Evolutionary conservation across 2,113 vertebrate genomes (phyloP).

Genomic region (Aramus guarauna): DNA sequence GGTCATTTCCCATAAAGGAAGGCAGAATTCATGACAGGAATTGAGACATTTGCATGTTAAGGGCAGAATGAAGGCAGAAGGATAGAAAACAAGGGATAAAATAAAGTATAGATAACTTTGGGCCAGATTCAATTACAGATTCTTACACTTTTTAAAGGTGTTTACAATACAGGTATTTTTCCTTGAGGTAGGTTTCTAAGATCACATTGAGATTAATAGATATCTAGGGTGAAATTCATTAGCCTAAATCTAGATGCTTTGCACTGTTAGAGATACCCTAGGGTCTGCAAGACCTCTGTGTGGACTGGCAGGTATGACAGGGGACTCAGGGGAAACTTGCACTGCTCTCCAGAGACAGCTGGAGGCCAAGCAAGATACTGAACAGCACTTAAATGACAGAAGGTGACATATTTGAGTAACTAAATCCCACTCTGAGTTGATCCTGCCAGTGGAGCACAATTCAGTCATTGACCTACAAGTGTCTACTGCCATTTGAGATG

Average conservation of each 20-base stretch:
- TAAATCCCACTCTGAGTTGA: neutral
- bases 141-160: neutral
- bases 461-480: neutral
- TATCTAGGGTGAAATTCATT: neutral
- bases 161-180: neutral
- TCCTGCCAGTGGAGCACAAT: neutral
- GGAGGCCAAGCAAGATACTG: neutral
- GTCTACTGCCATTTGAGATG: neutral
- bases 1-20: neutral
- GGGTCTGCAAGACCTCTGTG: neutral
- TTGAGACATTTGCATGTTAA: neutral
- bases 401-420: neutral
- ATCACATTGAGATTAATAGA: neutral
- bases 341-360: neutral
- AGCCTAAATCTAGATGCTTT: neutral
- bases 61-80: neutral
- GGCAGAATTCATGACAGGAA: neutral
- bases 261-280: neutral
- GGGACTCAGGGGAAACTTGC: neutral
- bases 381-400: neutral
- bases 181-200: neutral
- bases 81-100: neutral
- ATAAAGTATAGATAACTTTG: neutral
- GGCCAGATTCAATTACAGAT: fast-evolving
- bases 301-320: neutral